phyloP scores from a whole-genome alignment of 2,888 invertebrate species.

The Amiota mariae region DNA sequence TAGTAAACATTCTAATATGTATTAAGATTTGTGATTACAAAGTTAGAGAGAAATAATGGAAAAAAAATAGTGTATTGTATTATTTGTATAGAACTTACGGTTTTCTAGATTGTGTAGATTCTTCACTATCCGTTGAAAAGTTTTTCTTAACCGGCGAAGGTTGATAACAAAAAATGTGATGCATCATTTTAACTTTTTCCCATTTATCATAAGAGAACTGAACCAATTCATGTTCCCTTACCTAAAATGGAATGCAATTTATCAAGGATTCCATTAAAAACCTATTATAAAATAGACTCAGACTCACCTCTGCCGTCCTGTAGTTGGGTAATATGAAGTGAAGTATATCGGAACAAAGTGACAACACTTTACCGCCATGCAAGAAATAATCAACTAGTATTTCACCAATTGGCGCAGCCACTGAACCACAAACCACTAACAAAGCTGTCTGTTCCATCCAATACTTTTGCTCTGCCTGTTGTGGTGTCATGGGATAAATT shows the following conservation, averaged over 20 bases:
- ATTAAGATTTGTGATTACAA: no score
- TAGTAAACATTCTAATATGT: no score
- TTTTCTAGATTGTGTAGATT: constrained; percentile 74
- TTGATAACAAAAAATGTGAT: constrained; percentile 91
- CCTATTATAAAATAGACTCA: not conserved
- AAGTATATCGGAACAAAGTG: constrained; percentile 86
- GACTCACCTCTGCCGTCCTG: constrained; percentile 84
- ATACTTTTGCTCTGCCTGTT: constrained; percentile 67
- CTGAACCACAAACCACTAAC: constrained; percentile 85
- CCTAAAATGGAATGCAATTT: constrained; percentile 73
- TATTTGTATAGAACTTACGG: constrained; percentile 71
- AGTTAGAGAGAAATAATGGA: no score
- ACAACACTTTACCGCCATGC: constrained; percentile 83
- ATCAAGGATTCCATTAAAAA: not conserved
- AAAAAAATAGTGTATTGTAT: no score
- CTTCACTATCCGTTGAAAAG: constrained; percentile 85
- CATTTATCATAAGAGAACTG: constrained; percentile 88
- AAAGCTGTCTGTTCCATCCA: constrained; percentile 79
- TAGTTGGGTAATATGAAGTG: constrained; percentile 86
- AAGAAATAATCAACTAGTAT: constrained; percentile 82
- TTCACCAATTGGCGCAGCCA: constrained; percentile 79
- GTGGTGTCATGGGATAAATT: constrained; percentile 77
- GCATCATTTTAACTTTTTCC: constrained; percentile 89
- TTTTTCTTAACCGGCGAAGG: constrained; percentile 88
- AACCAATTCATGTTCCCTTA: constrained; percentile 87